Conservation (phyloP, 1,140 invertebrate genomes). For the Heliconius eleuchia region DNA sequence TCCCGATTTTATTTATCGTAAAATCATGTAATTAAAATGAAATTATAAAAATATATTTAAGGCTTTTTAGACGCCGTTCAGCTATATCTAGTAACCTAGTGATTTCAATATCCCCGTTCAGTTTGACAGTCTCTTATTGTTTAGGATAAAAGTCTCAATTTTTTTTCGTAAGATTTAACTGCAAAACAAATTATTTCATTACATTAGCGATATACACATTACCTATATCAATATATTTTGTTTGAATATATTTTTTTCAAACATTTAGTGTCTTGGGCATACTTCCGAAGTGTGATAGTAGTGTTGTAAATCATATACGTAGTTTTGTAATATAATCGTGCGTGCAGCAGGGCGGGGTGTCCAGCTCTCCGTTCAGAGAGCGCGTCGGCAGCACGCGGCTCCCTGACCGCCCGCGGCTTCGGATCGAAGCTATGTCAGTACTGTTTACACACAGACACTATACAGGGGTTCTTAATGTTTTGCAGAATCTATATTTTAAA, state of each 20-base stretch:
- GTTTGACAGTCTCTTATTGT: too few relatives aligned
- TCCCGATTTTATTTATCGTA: too few relatives aligned
- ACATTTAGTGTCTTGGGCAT: background rate
- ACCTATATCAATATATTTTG: too few relatives aligned
- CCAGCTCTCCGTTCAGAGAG: slow-evolving; percentile 92
- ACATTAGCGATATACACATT: too few relatives aligned
- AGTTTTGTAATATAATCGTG: slow-evolving; percentile 48
- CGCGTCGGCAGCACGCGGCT: slow-evolving; percentile 92
- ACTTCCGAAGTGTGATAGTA: slow-evolving; percentile 4
- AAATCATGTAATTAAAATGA: too few relatives aligned
- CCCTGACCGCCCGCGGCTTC: slow-evolving; percentile 90
- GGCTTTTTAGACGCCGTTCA: too few relatives aligned
- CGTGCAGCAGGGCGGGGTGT: slow-evolving; percentile 81
- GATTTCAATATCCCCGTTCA: background rate
- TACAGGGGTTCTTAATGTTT: background rate
- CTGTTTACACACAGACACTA: background rate
- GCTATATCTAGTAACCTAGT: too few relatives aligned
- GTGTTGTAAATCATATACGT: slow-evolving; percentile 10
- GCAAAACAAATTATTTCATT: too few relatives aligned
- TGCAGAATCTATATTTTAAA: background rate
- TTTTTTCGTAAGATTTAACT: too few relatives aligned
- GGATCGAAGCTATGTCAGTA: slow-evolving; percentile 84
- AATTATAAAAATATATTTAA: too few relatives aligned
- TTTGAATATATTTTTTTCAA: background rate
- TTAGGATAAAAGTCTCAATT: too few relatives aligned